Conservation (phyloP, 2,888 invertebrate species). For the Hemistola chrysoprasaria region DNA sequence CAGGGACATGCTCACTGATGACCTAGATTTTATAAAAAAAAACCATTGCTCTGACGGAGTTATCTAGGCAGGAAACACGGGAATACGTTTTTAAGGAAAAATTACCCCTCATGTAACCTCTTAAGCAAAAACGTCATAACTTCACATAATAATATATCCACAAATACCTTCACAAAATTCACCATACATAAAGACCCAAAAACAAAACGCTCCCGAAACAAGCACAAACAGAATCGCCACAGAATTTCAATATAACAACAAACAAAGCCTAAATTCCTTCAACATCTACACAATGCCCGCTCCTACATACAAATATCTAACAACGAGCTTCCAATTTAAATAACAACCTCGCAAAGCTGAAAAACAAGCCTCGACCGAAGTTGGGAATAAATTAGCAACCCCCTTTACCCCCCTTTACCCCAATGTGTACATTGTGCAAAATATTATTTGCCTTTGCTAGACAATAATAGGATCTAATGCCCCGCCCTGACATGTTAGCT, state of each 20-base stretch:
- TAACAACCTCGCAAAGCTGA: constrained; percentile 81
- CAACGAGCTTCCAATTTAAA: constrained; percentile 79
- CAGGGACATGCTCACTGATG: too few species aligned
- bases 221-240: constrained; percentile 25
- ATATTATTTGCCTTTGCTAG: constrained; percentile 87
- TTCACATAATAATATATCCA: constrained; percentile 11
- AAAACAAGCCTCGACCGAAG: constrained; percentile 82
- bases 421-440: constrained; percentile 88
- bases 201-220: constrained; percentile 17
- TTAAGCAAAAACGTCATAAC: too few species aligned
- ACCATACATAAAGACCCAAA: constrained; percentile 13
- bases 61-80: too few species aligned
- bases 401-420: constrained; percentile 63
- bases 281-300: constrained; percentile 71
- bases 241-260: constrained; percentile 38
- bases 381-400: constrained; percentile 81
- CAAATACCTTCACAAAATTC: too few species aligned
- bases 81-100: too few species aligned
- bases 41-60: too few species aligned
- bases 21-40: too few species aligned
- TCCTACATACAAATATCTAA: constrained; percentile 71
- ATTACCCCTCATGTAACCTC: too few species aligned
- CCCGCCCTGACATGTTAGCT: constrained; percentile 83
- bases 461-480: constrained; percentile 81
- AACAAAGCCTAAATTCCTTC: constrained; percentile 66